Percentiles rank a stretch among this genome's conserved stretches.
These are phyloP conservation scores for Acyrthosiphon pisum DNA, from an alignment of 1,140 invertebrate genomes.

Conservation along the genomic window DNA sequence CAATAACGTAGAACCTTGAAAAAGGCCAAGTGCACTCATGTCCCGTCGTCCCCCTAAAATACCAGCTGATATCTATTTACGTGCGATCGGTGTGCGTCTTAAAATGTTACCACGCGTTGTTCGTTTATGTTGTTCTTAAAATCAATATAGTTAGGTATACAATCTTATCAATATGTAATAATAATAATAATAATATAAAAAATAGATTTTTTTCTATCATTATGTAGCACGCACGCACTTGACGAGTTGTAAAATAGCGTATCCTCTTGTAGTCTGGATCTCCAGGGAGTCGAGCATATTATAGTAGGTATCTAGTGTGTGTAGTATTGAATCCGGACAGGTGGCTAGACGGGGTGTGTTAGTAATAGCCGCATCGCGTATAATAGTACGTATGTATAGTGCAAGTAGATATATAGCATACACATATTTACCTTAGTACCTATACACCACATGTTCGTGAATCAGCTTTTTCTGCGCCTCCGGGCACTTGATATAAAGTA, in stretches of 20 bases:
- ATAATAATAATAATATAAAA: not conserved
- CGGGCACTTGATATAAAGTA: not conserved
- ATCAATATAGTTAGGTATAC: not conserved
- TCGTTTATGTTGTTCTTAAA: not conserved
- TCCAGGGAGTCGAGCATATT: not conserved
- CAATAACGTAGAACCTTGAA: not conserved
- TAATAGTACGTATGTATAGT: not conserved
- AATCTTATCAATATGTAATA: not conserved
- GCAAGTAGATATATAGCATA: not conserved
- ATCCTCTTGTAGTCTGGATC: not conserved
- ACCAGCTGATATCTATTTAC: not conserved
- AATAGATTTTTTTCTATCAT: not conserved
- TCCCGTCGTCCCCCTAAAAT: not conserved
- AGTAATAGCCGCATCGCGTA: not conserved
- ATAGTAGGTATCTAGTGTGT: not conserved
- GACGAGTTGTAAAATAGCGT: not conserved
- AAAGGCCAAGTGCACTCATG: not conserved
- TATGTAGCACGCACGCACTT: not conserved
- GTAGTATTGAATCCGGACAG: not conserved
- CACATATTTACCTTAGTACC: slow-evolving; percentile 2
- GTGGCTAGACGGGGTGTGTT: not conserved
- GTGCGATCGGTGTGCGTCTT: not conserved
- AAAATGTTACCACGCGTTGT: not conserved
- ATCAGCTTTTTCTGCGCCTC: not conserved
- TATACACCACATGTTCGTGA: not conserved